Evolutionary conservation across 2,113 vertebrate genomes (phyloP), one percentile per base, ranked within the genome.

Genomic region (Tiliqua scincoides): DNA sequence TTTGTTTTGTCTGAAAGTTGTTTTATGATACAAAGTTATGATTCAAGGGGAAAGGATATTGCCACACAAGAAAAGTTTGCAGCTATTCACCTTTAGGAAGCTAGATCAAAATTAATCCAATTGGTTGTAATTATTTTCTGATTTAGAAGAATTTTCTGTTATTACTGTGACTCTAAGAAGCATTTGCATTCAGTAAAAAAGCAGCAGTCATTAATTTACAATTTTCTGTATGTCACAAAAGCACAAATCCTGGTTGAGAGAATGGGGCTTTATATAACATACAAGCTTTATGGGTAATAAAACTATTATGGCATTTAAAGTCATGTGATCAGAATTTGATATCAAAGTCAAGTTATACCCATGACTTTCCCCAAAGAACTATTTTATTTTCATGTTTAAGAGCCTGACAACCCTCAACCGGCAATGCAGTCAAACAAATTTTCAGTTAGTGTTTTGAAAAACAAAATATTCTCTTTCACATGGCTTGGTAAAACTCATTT

Each of bases 141-240:
- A 75, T 27, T 48, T 23, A 52, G 59, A 88, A 72, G 11, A 63
- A 84, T 88, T 91, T 93, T 65, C 52, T 85, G 35, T 61, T 20
- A 72, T 57, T 67, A 32, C 43, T 89, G 48, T 68, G 4, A 80
- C 71, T 80, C 79, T 89, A 85, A 4, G 7, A 35, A 52, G 82
- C 85, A 87, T 65, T 82, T 81, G 88, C 81, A 17, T 35, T 82
- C 35, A 65, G 11, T 85, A 79, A 85, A 86, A 12, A 61, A 57
- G 59, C 81, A 82, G 30, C 20, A 67, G 77, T 82, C 74, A 72
- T 25, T 70, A 1, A 11, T 40, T 2, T 70, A 68, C 14, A 71
- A 73, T 63, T 82, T 75, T 83, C 40, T 74, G 67, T 21, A 65
- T n/a, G 3, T 75, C 9, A 43, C n/a, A n/a, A 40, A 9, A 74